phyloP scores from a whole-genome alignment of 2,888 invertebrate species.

The Scaptomyza caliginosa region DNA sequence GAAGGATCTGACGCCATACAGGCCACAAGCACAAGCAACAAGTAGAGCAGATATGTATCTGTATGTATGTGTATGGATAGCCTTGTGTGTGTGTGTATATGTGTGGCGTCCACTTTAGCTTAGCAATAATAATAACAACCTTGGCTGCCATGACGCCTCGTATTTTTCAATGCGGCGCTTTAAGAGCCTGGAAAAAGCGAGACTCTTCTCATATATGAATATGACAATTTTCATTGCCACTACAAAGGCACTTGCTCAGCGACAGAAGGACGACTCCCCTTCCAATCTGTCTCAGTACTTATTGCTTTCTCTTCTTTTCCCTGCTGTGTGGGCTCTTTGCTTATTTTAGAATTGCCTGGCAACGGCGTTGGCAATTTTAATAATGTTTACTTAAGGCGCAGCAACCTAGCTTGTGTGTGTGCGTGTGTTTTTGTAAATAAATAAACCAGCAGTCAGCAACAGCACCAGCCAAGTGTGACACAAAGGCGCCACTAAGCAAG shows the following conservation, averaged over 20 bases:
- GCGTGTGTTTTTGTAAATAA: slow-evolving; percentile 37
- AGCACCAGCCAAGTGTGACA: slow-evolving; percentile 39
- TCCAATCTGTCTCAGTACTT: background rate
- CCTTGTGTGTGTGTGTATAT: slow-evolving; percentile 13
- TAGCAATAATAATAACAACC: slow-evolving; percentile 76
- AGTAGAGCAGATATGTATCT: slow-evolving; percentile 42
- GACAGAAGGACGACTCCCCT: background rate
- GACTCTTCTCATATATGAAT: slow-evolving; percentile 67
- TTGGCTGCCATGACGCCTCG: slow-evolving; percentile 66
- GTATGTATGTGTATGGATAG: background rate
- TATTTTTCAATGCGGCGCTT: slow-evolving; percentile 61
- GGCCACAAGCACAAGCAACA: slow-evolving; percentile 54
- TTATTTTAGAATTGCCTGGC: slow-evolving; percentile 74
- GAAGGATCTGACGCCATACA: slow-evolving; percentile 38
- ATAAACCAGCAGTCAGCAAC: slow-evolving; percentile 36
- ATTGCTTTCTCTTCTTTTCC: background rate
- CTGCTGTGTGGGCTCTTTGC: slow-evolving; percentile 48
- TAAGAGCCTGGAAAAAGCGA: slow-evolving; percentile 41
- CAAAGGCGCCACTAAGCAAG: slow-evolving; percentile 38
- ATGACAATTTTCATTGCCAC: slow-evolving; percentile 75
- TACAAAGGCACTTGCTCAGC: slow-evolving; percentile 45
- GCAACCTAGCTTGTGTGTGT: slow-evolving; percentile 37
- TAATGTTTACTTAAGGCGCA: slow-evolving; percentile 78
- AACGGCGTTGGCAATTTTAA: slow-evolving; percentile 75
- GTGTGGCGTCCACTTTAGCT: slow-evolving; percentile 65